Evolutionary conservation across 2,888 invertebrate species (phyloP), one percentile per base, ranked within the genome.

Genomic region (Drosophila prolongata): DNA sequence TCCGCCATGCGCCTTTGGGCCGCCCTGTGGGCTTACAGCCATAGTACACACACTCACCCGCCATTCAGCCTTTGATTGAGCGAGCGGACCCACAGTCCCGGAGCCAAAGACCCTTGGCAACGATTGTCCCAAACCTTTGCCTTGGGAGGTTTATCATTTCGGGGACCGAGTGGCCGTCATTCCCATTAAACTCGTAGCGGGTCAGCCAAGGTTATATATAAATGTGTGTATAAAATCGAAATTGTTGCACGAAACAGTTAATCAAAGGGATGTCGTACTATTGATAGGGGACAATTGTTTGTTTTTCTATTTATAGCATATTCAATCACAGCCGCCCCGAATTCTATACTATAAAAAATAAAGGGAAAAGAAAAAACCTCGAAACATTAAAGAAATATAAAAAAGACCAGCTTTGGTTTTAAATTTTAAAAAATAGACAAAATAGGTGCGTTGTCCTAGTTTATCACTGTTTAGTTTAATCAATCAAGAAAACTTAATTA

Each of bases 121-220:
- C 69, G 56, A 67, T 67, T 68, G 69, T 68, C 69, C 69, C 66
- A 68, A 62, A 54, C 57, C 43, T 42, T 58, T 60, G 54, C 47
- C 53, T 16, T 49, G 60, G 46, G 47, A 52, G 37, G 47, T 70
- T 60, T 60, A 46, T 70, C 59, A 69, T 69, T 70, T 69, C 42
- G 9, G 67, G 43, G 68, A 27, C 40, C 43, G 50, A 37, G 60
- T 44, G 38, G 61, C 46, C 58, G 44, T 43, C 64, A 50, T 37
- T 64, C 30, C 37, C 67, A 54, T 38, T 66, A 44, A 16, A 35
- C 6, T 64, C 42, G 27, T 24, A 24, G 37, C 30, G 60, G 61
- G 61, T 34, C 61, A 47, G 37, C 38, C 3, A 47, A 30, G 44
- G 55, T 54, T 67, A 69, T 67, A 69, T 49, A 69, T 67, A 67